Evolutionary conservation across 2,797 vertebrate species (phyloP).

Genomic region (Betta splendens): DNA sequence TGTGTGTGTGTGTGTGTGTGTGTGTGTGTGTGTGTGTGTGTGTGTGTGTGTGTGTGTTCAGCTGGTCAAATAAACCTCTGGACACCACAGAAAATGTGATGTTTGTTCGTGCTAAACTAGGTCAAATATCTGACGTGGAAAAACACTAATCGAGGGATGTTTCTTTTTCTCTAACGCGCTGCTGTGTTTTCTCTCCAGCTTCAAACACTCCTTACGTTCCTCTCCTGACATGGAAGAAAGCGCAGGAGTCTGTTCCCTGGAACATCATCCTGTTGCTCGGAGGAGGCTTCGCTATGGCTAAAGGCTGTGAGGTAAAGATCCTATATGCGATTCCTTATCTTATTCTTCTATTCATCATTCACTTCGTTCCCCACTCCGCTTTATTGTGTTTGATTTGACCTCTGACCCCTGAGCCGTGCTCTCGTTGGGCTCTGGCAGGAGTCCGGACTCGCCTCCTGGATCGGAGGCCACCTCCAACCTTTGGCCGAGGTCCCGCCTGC

Average conservation of each 20-base stretch:
- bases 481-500: conserved; percentile 86
- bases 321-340: too few species aligned
- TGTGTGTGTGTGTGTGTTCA: conserved; percentile 47
- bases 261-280: conserved; percentile 95
- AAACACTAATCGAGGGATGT: too few species aligned
- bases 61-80: conserved; percentile 70
- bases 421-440: conserved; percentile 80
- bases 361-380: conserved; percentile 23
- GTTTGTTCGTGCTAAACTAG: conserved; percentile 18
- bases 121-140: conserved; percentile 26
- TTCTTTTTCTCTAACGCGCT: not conserved
- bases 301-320: conserved; percentile 96
- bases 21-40: conserved; percentile 16
- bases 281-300: conserved; percentile 97
- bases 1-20: not conserved
- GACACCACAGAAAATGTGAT: conserved; percentile 18
- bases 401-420: conserved; percentile 31
- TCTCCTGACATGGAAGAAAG: conserved; percentile 92
- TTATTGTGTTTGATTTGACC: conserved; percentile 51
- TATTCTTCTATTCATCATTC: too few species aligned
- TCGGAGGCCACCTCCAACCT: conserved; percentile 90
- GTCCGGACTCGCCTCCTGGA: conserved; percentile 92
- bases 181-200: conserved; percentile 75
- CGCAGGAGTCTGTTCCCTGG: conserved; percentile 93
- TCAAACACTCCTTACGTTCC: conserved; percentile 87